These are phyloP conservation scores for Drosophila helvetica DNA, from an alignment of 2,888 invertebrate genomes.

Conservation along the genomic window DNA sequence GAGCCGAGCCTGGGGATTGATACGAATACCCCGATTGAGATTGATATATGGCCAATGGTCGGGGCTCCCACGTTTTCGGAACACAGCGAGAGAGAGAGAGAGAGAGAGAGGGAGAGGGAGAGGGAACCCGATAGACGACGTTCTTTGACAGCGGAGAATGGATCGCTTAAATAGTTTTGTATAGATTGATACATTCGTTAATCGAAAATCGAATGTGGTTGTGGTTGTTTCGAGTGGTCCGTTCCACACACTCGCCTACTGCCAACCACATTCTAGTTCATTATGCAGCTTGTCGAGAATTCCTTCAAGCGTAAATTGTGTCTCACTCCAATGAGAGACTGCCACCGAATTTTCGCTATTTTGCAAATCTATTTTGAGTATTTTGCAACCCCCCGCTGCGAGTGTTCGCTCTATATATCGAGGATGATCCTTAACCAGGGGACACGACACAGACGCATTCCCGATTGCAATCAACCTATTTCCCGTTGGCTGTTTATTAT, in stretches of 20 bases:
- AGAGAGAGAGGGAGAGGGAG: background rate
- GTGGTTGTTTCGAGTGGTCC: conserved; percentile 14
- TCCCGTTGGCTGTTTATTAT: conserved; percentile 52
- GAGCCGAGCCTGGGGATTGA: conserved; percentile 33
- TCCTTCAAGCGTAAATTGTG: conserved; percentile 68
- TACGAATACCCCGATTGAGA: conserved; percentile 45
- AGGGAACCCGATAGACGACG: conserved; percentile 7
- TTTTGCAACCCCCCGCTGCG: conserved; percentile 59
- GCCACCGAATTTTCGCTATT: conserved; percentile 38
- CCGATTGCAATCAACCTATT: conserved; percentile 70
- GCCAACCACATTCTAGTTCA: conserved; percentile 56
- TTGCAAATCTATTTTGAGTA: conserved; percentile 14
- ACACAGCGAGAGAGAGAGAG: conserved; percentile 18
- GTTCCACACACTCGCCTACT: conserved; percentile 48
- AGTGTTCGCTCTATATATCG: conserved; percentile 22
- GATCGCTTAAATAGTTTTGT: conserved; percentile 54
- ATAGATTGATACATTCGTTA: conserved; percentile 46
- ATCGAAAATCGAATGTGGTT: conserved; percentile 43
- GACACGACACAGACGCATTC: conserved; percentile 11
- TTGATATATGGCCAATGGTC: conserved; percentile 64
- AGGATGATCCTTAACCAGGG: conserved; percentile 59
- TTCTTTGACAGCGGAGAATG: conserved; percentile 47
- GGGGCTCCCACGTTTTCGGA: conserved; percentile 70
- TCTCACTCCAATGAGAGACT: conserved; percentile 48
- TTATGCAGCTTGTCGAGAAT: conserved; percentile 60